Conservation (phyloP, 2,888 invertebrate genomes). For the Cantharis rustica region DNA sequence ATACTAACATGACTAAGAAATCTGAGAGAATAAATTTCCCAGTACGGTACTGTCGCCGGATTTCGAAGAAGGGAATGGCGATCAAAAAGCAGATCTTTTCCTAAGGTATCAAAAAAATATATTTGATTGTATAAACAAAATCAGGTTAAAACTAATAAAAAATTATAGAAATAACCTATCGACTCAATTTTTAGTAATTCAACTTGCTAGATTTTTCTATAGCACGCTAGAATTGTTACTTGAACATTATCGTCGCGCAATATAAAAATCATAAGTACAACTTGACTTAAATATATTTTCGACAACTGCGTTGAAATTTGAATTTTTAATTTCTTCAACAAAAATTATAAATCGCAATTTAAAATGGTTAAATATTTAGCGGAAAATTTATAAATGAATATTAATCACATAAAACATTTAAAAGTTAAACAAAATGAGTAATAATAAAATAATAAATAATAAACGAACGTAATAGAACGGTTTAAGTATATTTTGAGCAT, state of each 20-base stretch:
- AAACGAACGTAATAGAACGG: neutral
- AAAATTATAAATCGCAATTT: neutral
- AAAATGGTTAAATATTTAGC: neutral
- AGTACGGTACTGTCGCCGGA: too few species aligned
- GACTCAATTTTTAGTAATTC: too few species aligned
- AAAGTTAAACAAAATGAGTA: neutral
- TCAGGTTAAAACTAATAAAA: too few species aligned
- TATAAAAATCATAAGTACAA: neutral
- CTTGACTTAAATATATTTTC: neutral
- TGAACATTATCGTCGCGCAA: neutral
- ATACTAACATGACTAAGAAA: too few species aligned
- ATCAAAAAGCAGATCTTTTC: too few species aligned
- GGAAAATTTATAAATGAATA: neutral
- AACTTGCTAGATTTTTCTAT: too few species aligned
- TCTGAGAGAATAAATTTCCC: too few species aligned
- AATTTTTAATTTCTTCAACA: neutral
- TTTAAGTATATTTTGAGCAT: slow-evolving; percentile 18
- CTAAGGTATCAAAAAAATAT: too few species aligned
- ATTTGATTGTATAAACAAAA: too few species aligned
- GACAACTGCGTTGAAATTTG: neutral
- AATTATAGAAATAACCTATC: too few species aligned
- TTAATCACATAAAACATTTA: neutral
- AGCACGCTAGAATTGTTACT: neutral
- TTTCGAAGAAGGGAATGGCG: too few species aligned
- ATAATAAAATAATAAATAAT: neutral